phyloP scores from a whole-genome alignment of 2,797 vertebrate genomes.

The Diglossa cyanea region DNA sequence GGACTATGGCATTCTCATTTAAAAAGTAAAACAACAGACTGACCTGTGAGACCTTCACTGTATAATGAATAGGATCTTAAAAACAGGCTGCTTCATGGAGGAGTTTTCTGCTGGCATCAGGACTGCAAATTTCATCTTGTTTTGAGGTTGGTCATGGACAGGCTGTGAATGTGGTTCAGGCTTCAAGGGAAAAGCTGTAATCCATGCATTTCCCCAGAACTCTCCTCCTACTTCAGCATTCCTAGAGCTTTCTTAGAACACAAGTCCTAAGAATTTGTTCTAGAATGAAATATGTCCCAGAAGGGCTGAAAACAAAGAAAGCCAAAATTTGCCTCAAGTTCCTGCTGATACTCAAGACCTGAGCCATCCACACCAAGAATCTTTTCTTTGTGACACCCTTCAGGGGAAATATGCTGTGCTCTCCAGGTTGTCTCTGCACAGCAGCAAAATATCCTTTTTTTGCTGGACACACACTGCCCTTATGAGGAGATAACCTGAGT shows the following conservation, averaged over 20 bases:
- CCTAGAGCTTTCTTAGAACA: neutral
- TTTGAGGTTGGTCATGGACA: neutral
- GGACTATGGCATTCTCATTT: neutral
- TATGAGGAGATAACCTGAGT: neutral
- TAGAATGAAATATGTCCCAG: neutral
- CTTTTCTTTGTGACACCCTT: neutral
- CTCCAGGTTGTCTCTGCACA: neutral
- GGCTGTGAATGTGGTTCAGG: neutral
- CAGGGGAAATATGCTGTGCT: neutral
- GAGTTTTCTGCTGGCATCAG: neutral
- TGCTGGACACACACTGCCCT: neutral
- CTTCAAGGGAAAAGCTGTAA: neutral
- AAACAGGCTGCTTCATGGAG: neutral
- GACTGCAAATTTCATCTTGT: neutral
- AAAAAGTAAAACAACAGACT: neutral
- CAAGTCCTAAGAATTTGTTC: accelerated
- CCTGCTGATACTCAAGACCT: neutral
- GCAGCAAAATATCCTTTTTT: neutral
- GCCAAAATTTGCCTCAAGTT: neutral
- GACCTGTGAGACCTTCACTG: neutral
- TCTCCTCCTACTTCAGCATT: neutral
- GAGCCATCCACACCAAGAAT: neutral
- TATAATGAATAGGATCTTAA: neutral
- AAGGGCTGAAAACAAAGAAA: neutral
- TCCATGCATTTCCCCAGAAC: neutral